Evolutionary conservation across 1,140 invertebrate species (phyloP).

Genomic region (Oncopeltus fasciatus): DNA sequence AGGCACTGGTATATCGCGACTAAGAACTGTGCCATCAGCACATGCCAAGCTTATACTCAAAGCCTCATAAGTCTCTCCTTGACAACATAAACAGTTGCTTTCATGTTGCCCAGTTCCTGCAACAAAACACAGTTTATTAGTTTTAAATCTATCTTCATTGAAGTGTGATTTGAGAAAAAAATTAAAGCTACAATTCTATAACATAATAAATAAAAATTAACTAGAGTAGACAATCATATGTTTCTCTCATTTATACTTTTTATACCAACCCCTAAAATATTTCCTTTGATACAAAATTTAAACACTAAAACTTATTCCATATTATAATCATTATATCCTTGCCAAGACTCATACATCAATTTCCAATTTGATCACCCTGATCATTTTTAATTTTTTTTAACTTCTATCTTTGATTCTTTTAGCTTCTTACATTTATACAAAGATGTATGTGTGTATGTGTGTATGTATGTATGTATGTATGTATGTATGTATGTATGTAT

Average conservation of each 20-base stretch:
- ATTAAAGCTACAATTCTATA: background rate
- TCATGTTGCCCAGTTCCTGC: background rate
- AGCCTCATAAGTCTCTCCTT: background rate
- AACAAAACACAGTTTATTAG: background rate
- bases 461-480: too few relatives aligned
- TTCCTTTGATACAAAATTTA: too few relatives aligned
- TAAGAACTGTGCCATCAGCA: background rate
- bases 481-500: too few relatives aligned
- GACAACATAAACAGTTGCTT: background rate
- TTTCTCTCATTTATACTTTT: background rate
- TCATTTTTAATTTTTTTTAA: too few relatives aligned
- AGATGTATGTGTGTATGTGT: too few relatives aligned
- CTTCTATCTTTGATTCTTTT: too few relatives aligned
- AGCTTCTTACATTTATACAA: too few relatives aligned
- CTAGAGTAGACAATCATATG: background rate
- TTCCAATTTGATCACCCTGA: too few relatives aligned
- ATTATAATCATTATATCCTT: too few relatives aligned
- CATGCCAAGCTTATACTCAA: background rate
- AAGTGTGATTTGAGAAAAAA: background rate
- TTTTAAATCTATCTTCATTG: background rate
- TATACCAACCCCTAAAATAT: too few relatives aligned
- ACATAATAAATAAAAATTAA: background rate
- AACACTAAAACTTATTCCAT: too few relatives aligned
- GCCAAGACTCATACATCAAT: too few relatives aligned
- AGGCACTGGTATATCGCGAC: background rate